Percentiles rank a stretch among this genome's conserved stretches.
Conservation (phyloP, 2,888 invertebrate species). For the Dromius quadrimaculatus region DNA sequence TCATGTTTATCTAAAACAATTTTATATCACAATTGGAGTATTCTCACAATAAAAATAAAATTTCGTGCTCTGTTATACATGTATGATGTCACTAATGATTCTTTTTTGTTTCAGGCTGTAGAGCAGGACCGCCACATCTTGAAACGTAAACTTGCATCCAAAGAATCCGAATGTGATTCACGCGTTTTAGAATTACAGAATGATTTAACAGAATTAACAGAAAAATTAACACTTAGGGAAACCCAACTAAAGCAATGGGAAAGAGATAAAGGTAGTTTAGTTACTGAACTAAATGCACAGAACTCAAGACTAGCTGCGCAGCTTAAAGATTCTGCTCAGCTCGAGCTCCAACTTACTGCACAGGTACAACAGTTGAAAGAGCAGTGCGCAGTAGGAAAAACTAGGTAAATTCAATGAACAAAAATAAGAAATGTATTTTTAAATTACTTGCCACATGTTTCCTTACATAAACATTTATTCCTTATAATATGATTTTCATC, state of each 20-base stretch:
- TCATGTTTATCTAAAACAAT: neutral
- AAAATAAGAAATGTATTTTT: too few relatives aligned
- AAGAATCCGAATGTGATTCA: slow-evolving; percentile 90
- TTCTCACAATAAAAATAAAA: too few relatives aligned
- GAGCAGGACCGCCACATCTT: slow-evolving; percentile 94
- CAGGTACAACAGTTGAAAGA: slow-evolving; percentile 87
- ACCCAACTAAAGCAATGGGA: slow-evolving; percentile 75
- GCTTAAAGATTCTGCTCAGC: slow-evolving; percentile 84
- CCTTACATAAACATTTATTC: too few relatives aligned
- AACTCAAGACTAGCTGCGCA: slow-evolving; percentile 87
- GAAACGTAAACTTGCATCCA: slow-evolving; percentile 84
- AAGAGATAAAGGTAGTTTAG: slow-evolving; percentile 83
- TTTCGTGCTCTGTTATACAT: neutral
- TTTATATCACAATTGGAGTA: too few relatives aligned
- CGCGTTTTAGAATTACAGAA: slow-evolving; percentile 88
- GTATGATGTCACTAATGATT: neutral
- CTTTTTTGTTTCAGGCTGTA: slow-evolving; percentile 76
- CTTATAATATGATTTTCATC: too few relatives aligned
- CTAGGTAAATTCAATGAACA: slow-evolving; percentile 73
- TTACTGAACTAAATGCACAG: slow-evolving; percentile 87
- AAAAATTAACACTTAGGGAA: slow-evolving; percentile 78
- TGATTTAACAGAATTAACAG: slow-evolving; percentile 84
- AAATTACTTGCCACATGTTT: too few relatives aligned
- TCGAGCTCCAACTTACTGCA: slow-evolving; percentile 82
- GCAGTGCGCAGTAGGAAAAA: slow-evolving; percentile 84